Percentiles rank a stretch among this genome's conserved stretches.
phyloP scores from a whole-genome alignment of 2,888 invertebrate genomes.

The Hesperia comma region DNA sequence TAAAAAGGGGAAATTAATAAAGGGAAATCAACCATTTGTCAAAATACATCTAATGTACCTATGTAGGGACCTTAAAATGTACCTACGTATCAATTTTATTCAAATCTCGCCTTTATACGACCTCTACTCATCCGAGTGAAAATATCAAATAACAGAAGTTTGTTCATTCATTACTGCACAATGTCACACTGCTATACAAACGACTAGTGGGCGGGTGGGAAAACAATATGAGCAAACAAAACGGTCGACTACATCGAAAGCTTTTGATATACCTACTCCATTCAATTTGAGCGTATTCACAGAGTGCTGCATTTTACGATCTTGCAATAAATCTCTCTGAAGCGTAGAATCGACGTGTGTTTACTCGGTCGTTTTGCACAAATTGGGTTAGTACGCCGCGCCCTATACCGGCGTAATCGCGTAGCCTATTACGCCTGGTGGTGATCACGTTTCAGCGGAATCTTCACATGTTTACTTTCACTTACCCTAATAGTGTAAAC shows the following conservation, averaged over 20 bases:
- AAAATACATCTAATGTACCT: too few species aligned
- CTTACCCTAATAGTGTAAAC: constrained; percentile 44
- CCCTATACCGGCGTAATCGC: constrained; percentile 67
- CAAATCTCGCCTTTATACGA: background rate
- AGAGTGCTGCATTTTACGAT: constrained; percentile 66
- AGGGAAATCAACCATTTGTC: too few species aligned
- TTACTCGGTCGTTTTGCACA: constrained; percentile 71
- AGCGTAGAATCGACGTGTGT: constrained; percentile 67
- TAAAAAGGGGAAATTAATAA: too few species aligned
- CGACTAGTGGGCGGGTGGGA: constrained; percentile 32
- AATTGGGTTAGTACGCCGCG: constrained; percentile 76
- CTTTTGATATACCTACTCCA: constrained; percentile 50
- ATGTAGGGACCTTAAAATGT: too few species aligned
- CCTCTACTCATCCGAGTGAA: constrained; percentile 11
- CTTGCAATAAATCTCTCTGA: constrained; percentile 67
- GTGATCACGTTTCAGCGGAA: constrained; percentile 62
- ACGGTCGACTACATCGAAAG: constrained; percentile 43
- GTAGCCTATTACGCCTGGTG: constrained; percentile 69
- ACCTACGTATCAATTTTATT: too few species aligned
- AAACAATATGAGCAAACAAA: constrained; percentile 50
- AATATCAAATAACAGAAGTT: constrained; percentile 13
- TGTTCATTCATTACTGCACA: constrained; percentile 16
- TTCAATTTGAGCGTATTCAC: constrained; percentile 60
- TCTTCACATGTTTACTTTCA: constrained; percentile 69
- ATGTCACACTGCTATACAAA: constrained; percentile 33